Base-by-base conservation (phyloP, 2,888 invertebrate genomes). In the Ophion costatus region DNA sequence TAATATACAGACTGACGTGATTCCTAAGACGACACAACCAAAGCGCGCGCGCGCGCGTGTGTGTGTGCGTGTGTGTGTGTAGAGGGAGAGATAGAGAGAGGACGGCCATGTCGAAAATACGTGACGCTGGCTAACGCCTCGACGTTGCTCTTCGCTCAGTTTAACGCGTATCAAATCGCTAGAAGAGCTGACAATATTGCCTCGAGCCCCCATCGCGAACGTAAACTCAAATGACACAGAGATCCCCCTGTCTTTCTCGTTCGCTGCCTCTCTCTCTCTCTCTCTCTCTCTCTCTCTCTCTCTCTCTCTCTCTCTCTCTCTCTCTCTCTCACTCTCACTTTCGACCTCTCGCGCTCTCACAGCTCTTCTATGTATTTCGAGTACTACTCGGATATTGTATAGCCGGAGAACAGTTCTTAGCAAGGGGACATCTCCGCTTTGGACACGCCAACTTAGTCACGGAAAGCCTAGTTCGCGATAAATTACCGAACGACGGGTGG, bases 151-250 rank as follows among this genome's bases (percentile, higher is more conserved):
- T 74, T 78, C 79, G 86, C 89, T 80, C 83, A 78, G 87, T 87
- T 92, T 91, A 92, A 93, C 90, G 92, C 89, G 92, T 85, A 91
- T 91, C 93, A 92, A 93, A 93, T 92, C 91, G 92, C 85, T 89
- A 76, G 87, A 88, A 91, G 91, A 90, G 91, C 91, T 90, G 90
- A 91, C 91, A 91, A 90, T 92, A 91, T 92, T 90, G 89, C 87
- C 75, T 80, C 63, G 75, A 76, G 70, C 88, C 91, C 90, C 90
- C 88, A 87, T 90, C 89, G 87, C 88, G 84, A 91, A 89, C 87
- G 90, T 90, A 91, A 91, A 91, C 90, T 90, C 87, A 88, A 90
- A 90, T 87, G 88, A 89, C 90, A 86, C 87, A 87, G 89, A 91
- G 86, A 76, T 33, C 69, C 80, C 77, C 80, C 56, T 51, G n/a